phyloP scores from a whole-genome alignment of 2,888 invertebrate genomes.

The Nymphalis c-album region DNA sequence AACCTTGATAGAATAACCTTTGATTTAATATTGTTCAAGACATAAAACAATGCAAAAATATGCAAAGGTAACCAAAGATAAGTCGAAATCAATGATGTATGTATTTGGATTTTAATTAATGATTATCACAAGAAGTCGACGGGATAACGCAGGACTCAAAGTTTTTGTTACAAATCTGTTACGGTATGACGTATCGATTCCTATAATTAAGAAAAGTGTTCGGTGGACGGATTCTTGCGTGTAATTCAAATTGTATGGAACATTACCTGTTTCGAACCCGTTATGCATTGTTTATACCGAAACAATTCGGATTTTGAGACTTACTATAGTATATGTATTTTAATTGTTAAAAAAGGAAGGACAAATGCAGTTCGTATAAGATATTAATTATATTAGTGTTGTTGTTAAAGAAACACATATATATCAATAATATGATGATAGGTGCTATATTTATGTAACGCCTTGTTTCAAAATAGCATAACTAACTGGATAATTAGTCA shows the following conservation, averaged over 20 bases:
- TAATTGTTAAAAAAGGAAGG: no score
- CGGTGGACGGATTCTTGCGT: background rate
- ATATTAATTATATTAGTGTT: no score
- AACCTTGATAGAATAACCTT: no score
- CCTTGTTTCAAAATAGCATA: no score
- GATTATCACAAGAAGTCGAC: slow-evolving; percentile 55
- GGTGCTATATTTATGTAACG: no score
- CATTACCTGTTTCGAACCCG: background rate
- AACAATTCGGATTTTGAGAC: background rate
- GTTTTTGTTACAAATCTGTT: slow-evolving; percentile 34
- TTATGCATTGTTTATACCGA: background rate
- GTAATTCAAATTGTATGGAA: background rate
- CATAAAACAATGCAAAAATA: slow-evolving; percentile 16
- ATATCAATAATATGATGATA: no score
- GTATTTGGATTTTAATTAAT: slow-evolving; percentile 71
- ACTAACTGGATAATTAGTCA: no score
- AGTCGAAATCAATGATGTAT: slow-evolving; percentile 40
- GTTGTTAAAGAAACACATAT: no score
- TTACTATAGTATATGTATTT: background rate
- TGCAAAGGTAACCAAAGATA: slow-evolving; percentile 15
- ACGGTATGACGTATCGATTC: slow-evolving; percentile 36
- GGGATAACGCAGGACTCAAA: slow-evolving; percentile 33
- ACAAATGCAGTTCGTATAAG: no score
- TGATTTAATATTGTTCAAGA: no score
- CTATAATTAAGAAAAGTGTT: slow-evolving; percentile 3